Evolutionary conservation across 2,113 vertebrate genomes (phyloP), one percentile per base, ranked within the genome.

Genomic region (Aix galericulata): DNA sequence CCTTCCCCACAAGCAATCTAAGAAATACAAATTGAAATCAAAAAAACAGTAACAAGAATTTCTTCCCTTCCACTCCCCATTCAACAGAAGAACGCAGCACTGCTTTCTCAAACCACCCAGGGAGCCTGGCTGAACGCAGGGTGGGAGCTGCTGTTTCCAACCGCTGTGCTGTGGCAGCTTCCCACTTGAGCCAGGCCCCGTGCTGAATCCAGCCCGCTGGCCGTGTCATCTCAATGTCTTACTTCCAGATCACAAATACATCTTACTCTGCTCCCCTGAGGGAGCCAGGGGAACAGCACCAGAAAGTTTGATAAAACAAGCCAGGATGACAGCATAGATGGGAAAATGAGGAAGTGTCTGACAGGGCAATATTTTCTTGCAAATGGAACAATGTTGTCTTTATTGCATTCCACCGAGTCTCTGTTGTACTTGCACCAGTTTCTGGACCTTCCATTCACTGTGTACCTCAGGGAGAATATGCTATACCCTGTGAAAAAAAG

Each of bases 271-370:
- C 42, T 62, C 11, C 48, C 79, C 27, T 0, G 0, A 44, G 59
- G 74, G 59, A 79, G 71, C 64, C 44, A 8, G 0, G 1, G 85
- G 44, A 94, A 78, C 0, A 1, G 58, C 0, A 13, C 74, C 94
- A 94, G 79, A 10, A 79, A 62, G 20, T n/a, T 56, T 63, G 36
- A 60, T 20, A 53, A 64, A 32, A 17, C 42, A 52, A 84, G 77
- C 66, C 78, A 82, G 53, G n/a, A 93, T 83, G 82, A 91, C 78
- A 73, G 56, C 59, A 80, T 3, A 40, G 55, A 77, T 86, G 63
- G 82, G 73, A 87, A 88, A 94, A 80, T 1, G 44, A 73, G 53
- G 71, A 79, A 71, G 67, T 40, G 72, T 32, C 89, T 87, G 74
- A 89, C 62, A 85, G 71, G n/a, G 40, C 48, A 84, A 23, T 8